phyloP scores from a whole-genome alignment of 1,140 invertebrate species.

The Formica exsecta region DNA sequence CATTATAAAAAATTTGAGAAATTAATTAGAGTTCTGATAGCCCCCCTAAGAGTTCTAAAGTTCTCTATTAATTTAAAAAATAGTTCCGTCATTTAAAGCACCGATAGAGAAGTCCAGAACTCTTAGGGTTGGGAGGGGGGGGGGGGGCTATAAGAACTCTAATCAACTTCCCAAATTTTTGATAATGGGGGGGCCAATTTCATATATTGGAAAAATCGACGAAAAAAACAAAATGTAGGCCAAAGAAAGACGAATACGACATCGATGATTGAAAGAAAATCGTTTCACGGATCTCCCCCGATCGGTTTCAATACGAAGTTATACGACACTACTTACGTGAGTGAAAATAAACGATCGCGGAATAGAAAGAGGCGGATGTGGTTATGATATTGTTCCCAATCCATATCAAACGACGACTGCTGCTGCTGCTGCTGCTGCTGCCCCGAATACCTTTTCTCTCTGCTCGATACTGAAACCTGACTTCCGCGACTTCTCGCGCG shows the following conservation, averaged over 20 bases:
- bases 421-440: background rate
- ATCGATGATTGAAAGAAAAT: slow-evolving; percentile 39
- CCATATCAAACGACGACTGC: slow-evolving; percentile 8
- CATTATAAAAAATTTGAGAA: too few species aligned
- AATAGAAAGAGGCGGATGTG: background rate
- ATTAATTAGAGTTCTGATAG: too few species aligned
- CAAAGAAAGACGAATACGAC: background rate
- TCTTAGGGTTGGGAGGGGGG: too few species aligned
- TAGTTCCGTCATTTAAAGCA: too few species aligned
- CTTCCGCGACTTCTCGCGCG: slow-evolving; percentile 16
- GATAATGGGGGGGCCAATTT: too few species aligned
- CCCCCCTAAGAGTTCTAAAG: too few species aligned
- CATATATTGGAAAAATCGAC: background rate
- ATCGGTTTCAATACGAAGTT: slow-evolving; percentile 39
- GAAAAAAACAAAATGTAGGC: background rate
- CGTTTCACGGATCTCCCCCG: background rate
- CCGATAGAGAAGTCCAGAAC: too few species aligned
- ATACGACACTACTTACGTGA: slow-evolving; percentile 37
- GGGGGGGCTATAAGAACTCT: too few species aligned
- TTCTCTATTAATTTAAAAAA: too few species aligned
- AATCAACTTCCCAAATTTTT: too few species aligned
- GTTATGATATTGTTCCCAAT: slow-evolving; percentile 31
- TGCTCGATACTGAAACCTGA: background rate
- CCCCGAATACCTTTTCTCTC: background rate
- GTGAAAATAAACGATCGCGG: slow-evolving; percentile 34